Conservation (phyloP, 2,888 invertebrate genomes). For the Sphaeridia pumilis region DNA sequence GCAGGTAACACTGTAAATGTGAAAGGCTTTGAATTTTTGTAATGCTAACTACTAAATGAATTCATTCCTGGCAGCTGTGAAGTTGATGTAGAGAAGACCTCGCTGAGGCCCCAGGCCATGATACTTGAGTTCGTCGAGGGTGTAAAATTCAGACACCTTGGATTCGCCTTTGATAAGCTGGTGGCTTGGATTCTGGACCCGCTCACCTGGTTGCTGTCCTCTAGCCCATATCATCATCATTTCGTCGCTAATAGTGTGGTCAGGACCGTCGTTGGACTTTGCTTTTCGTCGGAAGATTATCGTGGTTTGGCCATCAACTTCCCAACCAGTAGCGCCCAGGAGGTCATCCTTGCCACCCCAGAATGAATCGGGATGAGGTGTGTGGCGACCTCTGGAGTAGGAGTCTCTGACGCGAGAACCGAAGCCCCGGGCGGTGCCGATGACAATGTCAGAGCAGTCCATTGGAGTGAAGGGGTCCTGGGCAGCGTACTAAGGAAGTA, state of each 20-base stretch:
- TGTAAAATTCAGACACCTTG: constrained; percentile 66
- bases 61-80: constrained; percentile 41
- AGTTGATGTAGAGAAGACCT: constrained; percentile 67
- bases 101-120: constrained; percentile 77
- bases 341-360: constrained; percentile 85
- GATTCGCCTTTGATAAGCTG: constrained; percentile 54
- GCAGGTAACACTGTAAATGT: too few relatives aligned
- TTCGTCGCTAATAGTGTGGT: constrained; percentile 68
- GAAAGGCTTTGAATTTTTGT: too few relatives aligned
- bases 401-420: constrained; percentile 48
- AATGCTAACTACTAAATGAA: constrained; percentile 11
- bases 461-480: constrained; percentile 61
- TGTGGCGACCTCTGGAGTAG: constrained; percentile 40
- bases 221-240: constrained; percentile 75
- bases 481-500: constrained; percentile 22
- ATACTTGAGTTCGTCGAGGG: constrained; percentile 80
- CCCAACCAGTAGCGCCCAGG: constrained; percentile 71
- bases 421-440: constrained; percentile 73
- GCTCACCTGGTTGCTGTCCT: constrained; percentile 68
- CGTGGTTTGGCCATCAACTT: constrained; percentile 77
- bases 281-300: constrained; percentile 80
- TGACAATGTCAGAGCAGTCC: constrained; percentile 93
- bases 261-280: constrained; percentile 58
- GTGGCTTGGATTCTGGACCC: constrained; percentile 55
- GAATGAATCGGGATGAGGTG: constrained; percentile 70